Evolutionary conservation across 2,113 vertebrate genomes (phyloP).

Genomic region (Rhipidura dahli): DNA sequence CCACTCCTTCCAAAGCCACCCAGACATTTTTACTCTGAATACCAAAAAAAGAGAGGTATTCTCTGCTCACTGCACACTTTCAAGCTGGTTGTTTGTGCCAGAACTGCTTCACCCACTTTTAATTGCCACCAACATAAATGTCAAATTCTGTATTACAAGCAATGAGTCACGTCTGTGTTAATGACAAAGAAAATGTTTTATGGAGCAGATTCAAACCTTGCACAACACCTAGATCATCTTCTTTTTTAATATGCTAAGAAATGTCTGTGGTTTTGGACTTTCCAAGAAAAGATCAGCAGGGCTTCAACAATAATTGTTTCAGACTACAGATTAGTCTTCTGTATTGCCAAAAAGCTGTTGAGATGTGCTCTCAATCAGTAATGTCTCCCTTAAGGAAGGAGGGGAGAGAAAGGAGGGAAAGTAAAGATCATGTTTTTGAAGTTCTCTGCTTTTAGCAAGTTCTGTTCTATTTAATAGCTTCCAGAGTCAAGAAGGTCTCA

Average conservation of each 20-base stretch:
- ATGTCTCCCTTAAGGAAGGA: not conserved
- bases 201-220: constrained; percentile 29
- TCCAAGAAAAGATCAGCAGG: constrained; percentile 46
- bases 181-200: constrained; percentile 50
- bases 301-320: constrained; percentile 44
- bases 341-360: constrained; percentile 28
- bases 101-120: not conserved
- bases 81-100: not conserved
- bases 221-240: not conserved
- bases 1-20: not conserved
- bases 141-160: constrained; percentile 10
- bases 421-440: constrained; percentile 54
- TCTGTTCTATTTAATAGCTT: constrained; percentile 70
- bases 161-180: constrained; percentile 40
- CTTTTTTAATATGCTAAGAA: constrained; percentile 18
- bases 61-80: not conserved
- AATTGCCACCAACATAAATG: constrained; percentile 38
- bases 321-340: not conserved
- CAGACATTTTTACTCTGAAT: not conserved
- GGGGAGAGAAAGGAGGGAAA: not conserved
- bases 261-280: constrained; percentile 54
- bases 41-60: not conserved
- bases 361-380: constrained; percentile 21
- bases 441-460: constrained; percentile 63
- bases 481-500: constrained; percentile 70